These are phyloP conservation scores for Cybosia mesomella DNA, from an alignment of 2,888 invertebrate species.

Conservation along the genomic window DNA sequence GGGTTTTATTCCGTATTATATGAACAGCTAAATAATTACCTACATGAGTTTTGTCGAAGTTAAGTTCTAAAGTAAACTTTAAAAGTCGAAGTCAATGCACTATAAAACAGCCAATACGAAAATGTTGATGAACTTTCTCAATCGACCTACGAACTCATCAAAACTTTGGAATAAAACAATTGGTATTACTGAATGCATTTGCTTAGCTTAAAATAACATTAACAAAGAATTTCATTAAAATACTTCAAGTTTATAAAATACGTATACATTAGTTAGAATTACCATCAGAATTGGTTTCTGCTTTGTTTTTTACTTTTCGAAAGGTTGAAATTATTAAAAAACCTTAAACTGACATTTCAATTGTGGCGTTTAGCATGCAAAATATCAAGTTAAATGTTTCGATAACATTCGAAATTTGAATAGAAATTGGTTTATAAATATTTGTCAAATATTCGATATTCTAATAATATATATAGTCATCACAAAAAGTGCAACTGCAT, in stretches of 20 bases:
- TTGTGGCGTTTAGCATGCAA: not conserved
- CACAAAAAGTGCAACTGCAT: not conserved
- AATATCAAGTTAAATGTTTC: not conserved
- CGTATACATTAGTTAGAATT: not conserved
- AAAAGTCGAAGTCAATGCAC: not conserved
- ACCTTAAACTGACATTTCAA: not conserved
- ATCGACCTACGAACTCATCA: conserved; percentile 14
- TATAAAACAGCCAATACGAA: conserved; percentile 8
- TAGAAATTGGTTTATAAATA: not conserved
- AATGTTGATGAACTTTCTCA: conserved; percentile 6
- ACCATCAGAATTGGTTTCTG: not conserved
- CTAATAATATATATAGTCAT: not conserved
- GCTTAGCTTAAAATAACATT: conserved; percentile 28
- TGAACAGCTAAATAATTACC: not conserved
- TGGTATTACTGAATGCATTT: conserved; percentile 20
- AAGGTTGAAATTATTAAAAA: not conserved
- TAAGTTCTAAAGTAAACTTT: not conserved
- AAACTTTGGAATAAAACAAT: conserved; percentile 24
- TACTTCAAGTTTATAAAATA: conserved; percentile 13
- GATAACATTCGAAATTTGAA: not conserved
- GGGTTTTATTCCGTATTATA: not conserved
- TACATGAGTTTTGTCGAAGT: not conserved
- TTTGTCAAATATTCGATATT: not conserved
- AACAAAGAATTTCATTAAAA: conserved; percentile 25
- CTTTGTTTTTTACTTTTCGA: not conserved